Evolutionary conservation across 2,113 vertebrate species (phyloP), one percentile per base, ranked within the genome.

Genomic region (Stegastes partitus): DNA sequence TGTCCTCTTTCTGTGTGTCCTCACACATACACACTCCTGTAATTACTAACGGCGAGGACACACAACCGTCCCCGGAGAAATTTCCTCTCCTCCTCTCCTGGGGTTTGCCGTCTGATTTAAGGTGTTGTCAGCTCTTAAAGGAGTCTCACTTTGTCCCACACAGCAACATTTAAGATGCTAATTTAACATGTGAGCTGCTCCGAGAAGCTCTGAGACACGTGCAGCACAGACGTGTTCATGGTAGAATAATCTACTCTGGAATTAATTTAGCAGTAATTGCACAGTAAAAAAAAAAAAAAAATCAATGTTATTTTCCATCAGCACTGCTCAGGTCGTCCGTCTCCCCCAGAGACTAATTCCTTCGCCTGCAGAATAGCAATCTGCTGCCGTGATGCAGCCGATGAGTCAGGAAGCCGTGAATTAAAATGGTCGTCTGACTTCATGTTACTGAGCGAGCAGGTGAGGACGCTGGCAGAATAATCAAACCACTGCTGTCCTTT

Each of bases 321-420:
- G 18, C 37, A 9, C 42, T 26, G 75, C 57, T 68, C 51, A 56
- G 22, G 26, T 75, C 5, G 2, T 66, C 67, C 10, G 28, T 77
- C 62, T 80, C 42, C 23, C 70, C 58, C 39, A 50, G 51, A 77
- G 77, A 73, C 34, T 15, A 54, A 68, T 49, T 49, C 56, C 37
- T 77, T 58, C 5, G 53, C 47, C 63, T 51, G 77, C 71, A 73
- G 70, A 86, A 84, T 67, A 81, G 34, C 34, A 82, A 72, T 79
- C 63, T 42, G 68, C 74, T 25, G 19, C 1, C 8, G 54, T 77
- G 85, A 82, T 37, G 63, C 68, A 59, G 44, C 42, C 47, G 19
- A 66, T 66, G 74, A 78, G 63, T 64, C 80, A 66, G 70, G 70
- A 67, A 11, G 26, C 9, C 12, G n/a, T 63, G 68, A 68, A 59